Conservation (phyloP, 2,113 vertebrate genomes). For the Marmota flaviventris region DNA sequence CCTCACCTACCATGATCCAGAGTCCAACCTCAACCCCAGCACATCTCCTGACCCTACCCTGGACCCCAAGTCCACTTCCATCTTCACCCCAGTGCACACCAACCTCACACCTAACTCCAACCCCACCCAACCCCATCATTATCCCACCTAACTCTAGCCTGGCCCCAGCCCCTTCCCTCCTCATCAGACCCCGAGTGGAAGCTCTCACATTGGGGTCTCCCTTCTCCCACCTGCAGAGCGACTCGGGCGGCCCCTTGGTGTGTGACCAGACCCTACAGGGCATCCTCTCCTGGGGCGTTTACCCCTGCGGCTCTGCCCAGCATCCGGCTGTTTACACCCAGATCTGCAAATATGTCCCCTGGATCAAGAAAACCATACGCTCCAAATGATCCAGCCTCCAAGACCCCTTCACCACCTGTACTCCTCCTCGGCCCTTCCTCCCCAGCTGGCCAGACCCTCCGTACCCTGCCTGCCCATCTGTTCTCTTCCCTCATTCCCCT, state of each 20-base stretch:
- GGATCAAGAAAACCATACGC: conserved; percentile 75
- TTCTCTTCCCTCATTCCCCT: too few species aligned
- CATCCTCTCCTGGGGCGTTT: conserved; percentile 75
- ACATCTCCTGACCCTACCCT: rapidly evolving
- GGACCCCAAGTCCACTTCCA: too few species aligned
- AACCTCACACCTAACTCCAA: neutral
- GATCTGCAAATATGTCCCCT: conserved; percentile 74
- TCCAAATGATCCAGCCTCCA: conserved; percentile 21
- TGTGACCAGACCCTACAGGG: conserved; percentile 77
- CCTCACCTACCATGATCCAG: neutral
- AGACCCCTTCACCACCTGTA: neutral
- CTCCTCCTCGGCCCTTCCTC: neutral
- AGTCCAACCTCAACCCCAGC: rapidly evolving
- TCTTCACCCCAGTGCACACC: neutral
- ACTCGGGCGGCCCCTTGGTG: conserved; percentile 82
- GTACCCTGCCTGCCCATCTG: rapidly evolving
- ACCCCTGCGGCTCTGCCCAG: conserved; percentile 75
- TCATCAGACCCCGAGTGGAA: neutral
- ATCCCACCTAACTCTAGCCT: too few species aligned
- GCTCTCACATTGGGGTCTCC: neutral
- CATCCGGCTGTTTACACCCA: conserved; percentile 77
- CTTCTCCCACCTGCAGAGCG: conserved; percentile 63
- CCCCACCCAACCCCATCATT: too few species aligned
- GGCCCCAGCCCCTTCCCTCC: too few species aligned
- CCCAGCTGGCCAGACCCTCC: neutral